Percentiles rank a stretch among this genome's conserved stretches.
Evolutionary conservation across 2,113 vertebrate species (phyloP).

Genomic region (Cololabis saira): DNA sequence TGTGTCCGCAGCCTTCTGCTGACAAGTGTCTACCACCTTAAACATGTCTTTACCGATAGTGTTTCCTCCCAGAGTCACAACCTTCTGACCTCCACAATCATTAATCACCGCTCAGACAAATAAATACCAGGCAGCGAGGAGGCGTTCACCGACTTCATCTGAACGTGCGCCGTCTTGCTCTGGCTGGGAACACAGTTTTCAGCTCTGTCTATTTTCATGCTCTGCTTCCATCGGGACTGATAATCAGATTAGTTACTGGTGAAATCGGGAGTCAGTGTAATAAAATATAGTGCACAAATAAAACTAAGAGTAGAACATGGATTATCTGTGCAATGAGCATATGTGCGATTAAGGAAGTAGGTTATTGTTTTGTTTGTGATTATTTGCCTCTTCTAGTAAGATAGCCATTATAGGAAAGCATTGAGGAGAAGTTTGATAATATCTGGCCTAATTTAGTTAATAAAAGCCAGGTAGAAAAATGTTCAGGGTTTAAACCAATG

Average conservation of each 20-base stretch:
- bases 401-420: no score
- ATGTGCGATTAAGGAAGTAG: no score
- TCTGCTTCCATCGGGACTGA: background rate
- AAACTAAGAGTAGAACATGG: no score
- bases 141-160: constrained; percentile 24
- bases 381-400: no score
- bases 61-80: constrained; percentile 43
- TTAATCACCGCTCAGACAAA: constrained; percentile 63
- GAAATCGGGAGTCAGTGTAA: no score
- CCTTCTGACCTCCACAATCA: constrained; percentile 42
- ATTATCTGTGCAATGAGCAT: no score
- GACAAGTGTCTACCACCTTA: constrained; percentile 36
- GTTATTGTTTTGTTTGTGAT: no score
- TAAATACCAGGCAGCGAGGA: constrained; percentile 51
- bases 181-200: constrained; percentile 36
- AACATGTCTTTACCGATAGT: constrained; percentile 53
- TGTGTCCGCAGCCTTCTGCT: background rate
- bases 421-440: no score
- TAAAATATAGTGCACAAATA: background rate
- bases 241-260: constrained; percentile 3
- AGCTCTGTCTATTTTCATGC: constrained; percentile 21
- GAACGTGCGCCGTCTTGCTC: constrained; percentile 40
- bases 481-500: no score
- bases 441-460: no score
- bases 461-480: no score